Conservation (phyloP, 2,888 invertebrate genomes). For the Frankliniella intonsa region DNA sequence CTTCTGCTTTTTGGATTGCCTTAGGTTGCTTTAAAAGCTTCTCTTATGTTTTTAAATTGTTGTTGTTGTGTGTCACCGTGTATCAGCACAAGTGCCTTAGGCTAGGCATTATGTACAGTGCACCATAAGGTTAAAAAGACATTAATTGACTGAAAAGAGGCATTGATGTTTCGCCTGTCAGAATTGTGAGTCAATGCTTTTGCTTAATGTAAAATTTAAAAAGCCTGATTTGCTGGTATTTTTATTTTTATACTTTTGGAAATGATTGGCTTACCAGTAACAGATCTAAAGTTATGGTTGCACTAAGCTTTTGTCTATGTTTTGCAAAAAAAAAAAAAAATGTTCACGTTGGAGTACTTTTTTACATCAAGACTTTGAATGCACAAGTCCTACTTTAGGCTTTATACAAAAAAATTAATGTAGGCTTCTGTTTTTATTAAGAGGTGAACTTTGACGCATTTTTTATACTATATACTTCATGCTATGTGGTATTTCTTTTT, state of each 20-base stretch:
- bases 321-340: background rate
- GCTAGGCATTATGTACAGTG: constrained; percentile 41
- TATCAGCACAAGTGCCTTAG: constrained; percentile 43
- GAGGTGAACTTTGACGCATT: background rate
- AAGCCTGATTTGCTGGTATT: constrained; percentile 23
- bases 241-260: constrained; percentile 15
- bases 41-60: constrained; percentile 37
- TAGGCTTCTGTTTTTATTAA: constrained; percentile 1
- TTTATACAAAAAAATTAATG: background rate
- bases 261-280: background rate
- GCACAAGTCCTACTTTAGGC: background rate
- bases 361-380: background rate
- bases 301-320: constrained; percentile 4
- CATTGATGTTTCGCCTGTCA: background rate
- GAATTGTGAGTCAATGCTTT: constrained; percentile 6
- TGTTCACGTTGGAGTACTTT: background rate
- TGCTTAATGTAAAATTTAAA: background rate
- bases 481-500: too few relatives aligned
- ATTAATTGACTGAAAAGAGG: constrained; percentile 12
- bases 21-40: constrained; percentile 28
- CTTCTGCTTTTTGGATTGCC: constrained; percentile 29
- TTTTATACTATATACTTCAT: too few relatives aligned
- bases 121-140: constrained; percentile 28
- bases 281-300: background rate
- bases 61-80: constrained; percentile 36